phyloP scores from a whole-genome alignment of 2,797 vertebrate species.

The Prionace glauca region DNA sequence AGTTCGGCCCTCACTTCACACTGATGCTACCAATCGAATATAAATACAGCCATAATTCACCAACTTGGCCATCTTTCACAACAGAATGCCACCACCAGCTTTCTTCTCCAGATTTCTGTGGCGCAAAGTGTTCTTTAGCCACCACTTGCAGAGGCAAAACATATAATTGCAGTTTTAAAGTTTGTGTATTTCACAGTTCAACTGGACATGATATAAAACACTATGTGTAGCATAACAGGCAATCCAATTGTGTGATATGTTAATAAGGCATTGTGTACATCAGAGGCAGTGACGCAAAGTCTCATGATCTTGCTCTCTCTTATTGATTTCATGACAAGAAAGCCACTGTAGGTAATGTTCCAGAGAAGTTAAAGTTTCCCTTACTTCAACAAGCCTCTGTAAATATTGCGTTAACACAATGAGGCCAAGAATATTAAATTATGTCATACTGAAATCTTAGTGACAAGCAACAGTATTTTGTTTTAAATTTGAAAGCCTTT shows the following conservation, averaged over 20 bases:
- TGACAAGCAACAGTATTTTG: background rate
- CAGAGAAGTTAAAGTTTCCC: too few species aligned
- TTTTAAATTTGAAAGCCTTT: background rate
- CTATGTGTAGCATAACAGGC: background rate
- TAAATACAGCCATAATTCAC: background rate
- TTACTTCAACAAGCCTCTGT: too few species aligned
- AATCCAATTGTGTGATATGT: too few species aligned
- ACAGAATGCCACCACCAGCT: background rate
- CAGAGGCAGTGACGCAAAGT: too few species aligned
- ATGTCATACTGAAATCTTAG: background rate
- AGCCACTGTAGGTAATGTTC: too few species aligned
- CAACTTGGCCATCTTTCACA: background rate
- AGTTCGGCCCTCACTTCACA: background rate
- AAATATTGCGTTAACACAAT: too few species aligned
- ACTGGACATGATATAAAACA: slow-evolving; percentile 5
- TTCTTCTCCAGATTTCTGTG: too few species aligned
- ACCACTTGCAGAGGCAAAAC: background rate
- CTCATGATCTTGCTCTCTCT: too few species aligned
- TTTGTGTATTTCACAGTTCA: background rate
- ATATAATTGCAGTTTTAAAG: background rate
- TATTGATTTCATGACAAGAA: too few species aligned
- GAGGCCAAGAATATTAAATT: too few species aligned
- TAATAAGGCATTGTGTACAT: too few species aligned
- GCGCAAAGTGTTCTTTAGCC: background rate
- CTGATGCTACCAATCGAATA: background rate